Base-by-base conservation (phyloP, 1,140 invertebrate genomes). In the Drosophila teissieri region DNA sequence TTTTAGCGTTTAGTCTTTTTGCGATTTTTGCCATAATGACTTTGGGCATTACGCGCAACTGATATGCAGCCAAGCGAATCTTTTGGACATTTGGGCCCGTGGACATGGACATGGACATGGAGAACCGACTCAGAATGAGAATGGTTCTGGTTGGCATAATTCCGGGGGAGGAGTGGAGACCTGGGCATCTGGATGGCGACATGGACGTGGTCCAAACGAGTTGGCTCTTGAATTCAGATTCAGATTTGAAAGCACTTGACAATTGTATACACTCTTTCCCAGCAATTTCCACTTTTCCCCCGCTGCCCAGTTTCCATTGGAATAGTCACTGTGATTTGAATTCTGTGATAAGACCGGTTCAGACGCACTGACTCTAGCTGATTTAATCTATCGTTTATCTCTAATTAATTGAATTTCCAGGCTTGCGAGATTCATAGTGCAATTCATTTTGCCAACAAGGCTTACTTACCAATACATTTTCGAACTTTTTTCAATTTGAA, bases 21-120 rank as follows among this genome's bases (percentile, higher is more conserved):
- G 69, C 65, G 42, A 49, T 70, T 70, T 70, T 12, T 36, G 64
- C 65, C 65, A 40, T 70, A 88, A 88, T 88, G 67, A 64, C 67
- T 89, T 89, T 84, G 64, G 73, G 76, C 76, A 88, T 88, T 88
- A 88, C 83, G 84, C 68, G 63, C 76, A 89, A 80, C 63, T 80
- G 84, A 89, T 88, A 88, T 52, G 79, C 83, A 83, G 27, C 83
- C 72, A 89, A 88, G 80, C 83, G 80, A 42, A 72, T 53, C 63
- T 78, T 89, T 89, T 83, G 78, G 79, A 73, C 76, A 88, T 73
- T 84, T 44, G 63, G 56, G 44, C 55, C 57, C n/a, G 46, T 64
- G 60, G 42, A 67, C 60, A 31, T 45, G 60, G 42, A 67, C 60
- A 31, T 45, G 60, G 60, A 65, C 49, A 36, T 61, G 52, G 54